Conservation (phyloP, 92 coral and sea anemone genomes). For the Zoanthus solanderi region DNA sequence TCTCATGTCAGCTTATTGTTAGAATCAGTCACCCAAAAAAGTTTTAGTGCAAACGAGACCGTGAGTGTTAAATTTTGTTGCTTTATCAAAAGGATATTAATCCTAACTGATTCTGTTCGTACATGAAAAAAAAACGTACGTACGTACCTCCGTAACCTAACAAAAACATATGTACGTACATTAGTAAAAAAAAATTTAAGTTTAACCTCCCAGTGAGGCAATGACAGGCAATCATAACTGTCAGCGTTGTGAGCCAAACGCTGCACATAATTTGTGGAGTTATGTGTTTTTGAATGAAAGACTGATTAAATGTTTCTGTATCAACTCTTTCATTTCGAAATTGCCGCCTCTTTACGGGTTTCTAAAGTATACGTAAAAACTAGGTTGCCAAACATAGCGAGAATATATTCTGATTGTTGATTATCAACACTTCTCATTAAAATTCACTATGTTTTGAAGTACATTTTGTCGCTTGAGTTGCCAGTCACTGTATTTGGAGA, state of each 20-base stretch:
- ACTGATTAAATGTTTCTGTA: background rate
- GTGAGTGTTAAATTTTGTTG: background rate
- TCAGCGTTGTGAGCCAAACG: background rate
- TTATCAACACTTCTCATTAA: background rate
- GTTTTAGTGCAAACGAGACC: background rate
- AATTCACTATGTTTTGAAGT: background rate
- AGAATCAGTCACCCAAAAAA: background rate
- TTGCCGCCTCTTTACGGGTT: background rate
- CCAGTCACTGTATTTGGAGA: background rate
- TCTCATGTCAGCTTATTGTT: background rate
- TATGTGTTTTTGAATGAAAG: background rate
- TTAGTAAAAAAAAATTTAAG: background rate
- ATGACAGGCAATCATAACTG: background rate
- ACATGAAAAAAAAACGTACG: background rate
- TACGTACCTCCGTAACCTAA: background rate
- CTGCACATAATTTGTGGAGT: background rate
- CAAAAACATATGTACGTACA: no score
- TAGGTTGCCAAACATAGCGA: background rate
- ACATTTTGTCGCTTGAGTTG: background rate
- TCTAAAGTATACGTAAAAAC: conserved; percentile 1
- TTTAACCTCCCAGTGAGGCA: background rate
- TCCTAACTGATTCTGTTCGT: background rate
- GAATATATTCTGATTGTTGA: background rate
- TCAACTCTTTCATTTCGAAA: background rate
- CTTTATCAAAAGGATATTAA: background rate